A percentile compares a stretch with the other conserved stretches of the same genome.
These are phyloP conservation scores for Aeoliscus strigatus DNA, from an alignment of 2,797 vertebrate species.

Conservation along the genomic window DNA sequence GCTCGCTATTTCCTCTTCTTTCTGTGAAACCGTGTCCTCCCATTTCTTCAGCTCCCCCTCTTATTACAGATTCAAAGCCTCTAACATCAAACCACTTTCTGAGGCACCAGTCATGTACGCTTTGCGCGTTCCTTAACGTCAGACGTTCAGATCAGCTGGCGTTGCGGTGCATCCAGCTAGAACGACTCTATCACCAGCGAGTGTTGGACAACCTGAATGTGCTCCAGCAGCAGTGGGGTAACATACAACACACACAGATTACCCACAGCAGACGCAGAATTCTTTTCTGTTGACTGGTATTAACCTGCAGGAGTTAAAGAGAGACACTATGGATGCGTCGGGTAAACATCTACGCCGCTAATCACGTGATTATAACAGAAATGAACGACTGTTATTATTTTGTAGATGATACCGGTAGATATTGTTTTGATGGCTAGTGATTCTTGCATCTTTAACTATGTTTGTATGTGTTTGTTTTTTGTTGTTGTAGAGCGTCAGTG, in stretches of 20 bases:
- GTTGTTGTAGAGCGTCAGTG: slow-evolving; percentile 77
- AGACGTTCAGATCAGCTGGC: slow-evolving; percentile 83
- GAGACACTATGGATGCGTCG: no score
- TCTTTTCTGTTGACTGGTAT: no score
- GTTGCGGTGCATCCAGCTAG: slow-evolving; percentile 88
- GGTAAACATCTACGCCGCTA: no score
- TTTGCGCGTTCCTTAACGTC: slow-evolving; percentile 54
- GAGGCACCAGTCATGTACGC: background rate
- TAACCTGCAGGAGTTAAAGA: no score
- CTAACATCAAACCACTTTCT: background rate
- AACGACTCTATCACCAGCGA: slow-evolving; percentile 89
- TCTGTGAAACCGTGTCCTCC: no score
- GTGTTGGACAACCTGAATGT: slow-evolving; percentile 86
- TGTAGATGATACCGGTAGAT: no score
- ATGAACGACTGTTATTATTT: no score
- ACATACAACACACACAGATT: slow-evolving; percentile 18
- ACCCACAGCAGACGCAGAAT: background rate
- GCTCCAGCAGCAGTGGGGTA: slow-evolving; percentile 91
- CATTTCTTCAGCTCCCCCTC: background rate
- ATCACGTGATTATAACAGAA: no score
- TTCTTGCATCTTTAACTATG: background rate
- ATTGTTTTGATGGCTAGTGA: no score
- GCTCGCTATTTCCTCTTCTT: slow-evolving; percentile 5
- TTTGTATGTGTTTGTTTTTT: slow-evolving; percentile 11
- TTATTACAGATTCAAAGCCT: slow-evolving; percentile 1